These are phyloP conservation scores for Trichacis sp. DNA, from an alignment of 2,888 invertebrate species.

Conservation along the genomic window DNA sequence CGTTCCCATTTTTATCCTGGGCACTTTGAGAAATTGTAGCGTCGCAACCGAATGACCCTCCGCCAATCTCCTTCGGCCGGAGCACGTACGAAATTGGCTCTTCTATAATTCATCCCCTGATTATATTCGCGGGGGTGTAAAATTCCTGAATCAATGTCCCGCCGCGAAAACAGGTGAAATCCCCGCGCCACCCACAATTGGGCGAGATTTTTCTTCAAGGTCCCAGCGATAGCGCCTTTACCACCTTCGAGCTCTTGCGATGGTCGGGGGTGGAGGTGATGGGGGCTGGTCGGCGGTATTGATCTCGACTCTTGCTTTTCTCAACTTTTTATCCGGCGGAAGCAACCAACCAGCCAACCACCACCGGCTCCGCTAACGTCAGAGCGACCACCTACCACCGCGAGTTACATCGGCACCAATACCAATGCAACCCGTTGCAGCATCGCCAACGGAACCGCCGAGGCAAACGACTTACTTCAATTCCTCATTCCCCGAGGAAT, in stretches of 20 bases:
- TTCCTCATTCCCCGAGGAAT: slow-evolving; percentile 64
- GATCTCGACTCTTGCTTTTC: slow-evolving; percentile 69
- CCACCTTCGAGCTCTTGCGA: slow-evolving; percentile 39
- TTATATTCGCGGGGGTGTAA: too few relatives aligned
- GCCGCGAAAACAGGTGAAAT: not conserved
- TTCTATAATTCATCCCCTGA: not conserved
- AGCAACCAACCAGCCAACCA: slow-evolving; percentile 56
- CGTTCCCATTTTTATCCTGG: not conserved
- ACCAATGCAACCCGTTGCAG: slow-evolving; percentile 37
- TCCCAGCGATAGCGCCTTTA: slow-evolving; percentile 35
- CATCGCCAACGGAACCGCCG: slow-evolving; percentile 44
- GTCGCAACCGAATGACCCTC: not conserved
- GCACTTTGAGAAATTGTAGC: not conserved
- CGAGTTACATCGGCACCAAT: slow-evolving; percentile 41
- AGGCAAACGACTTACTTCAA: slow-evolving; percentile 60
- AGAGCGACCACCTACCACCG: slow-evolving; percentile 48
- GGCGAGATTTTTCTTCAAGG: slow-evolving; percentile 38
- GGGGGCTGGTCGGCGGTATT: slow-evolving; percentile 63
- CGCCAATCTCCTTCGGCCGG: too few relatives aligned
- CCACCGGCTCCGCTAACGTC: slow-evolving; percentile 49
- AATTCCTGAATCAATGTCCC: not conserved
- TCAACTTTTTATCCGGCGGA: slow-evolving; percentile 67
- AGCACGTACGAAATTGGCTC: not conserved
- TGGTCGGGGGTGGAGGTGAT: slow-evolving; percentile 42
- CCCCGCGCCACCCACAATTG: slow-evolving; percentile 6